These are phyloP conservation scores for Aurelia aurita DNA, from an alignment of 30 jellyfish, hydroid and myxozoan genomes.

Conservation along the genomic window DNA sequence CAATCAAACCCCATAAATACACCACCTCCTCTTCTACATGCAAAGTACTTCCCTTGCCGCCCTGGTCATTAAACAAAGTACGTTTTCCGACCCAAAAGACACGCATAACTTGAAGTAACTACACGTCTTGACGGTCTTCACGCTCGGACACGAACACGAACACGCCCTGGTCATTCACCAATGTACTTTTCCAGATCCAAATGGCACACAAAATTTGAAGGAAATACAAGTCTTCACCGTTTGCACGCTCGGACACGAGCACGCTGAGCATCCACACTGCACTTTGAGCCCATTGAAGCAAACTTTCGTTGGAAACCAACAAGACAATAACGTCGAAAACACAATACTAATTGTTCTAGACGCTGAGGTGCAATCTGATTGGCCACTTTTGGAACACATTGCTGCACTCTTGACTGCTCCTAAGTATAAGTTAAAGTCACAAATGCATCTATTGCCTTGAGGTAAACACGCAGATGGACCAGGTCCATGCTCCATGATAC, in stretches of 20 bases:
- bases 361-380: slow-evolving; percentile 56
- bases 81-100: slow-evolving; percentile 75
- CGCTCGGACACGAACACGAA: slow-evolving; percentile 72
- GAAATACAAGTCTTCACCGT: slow-evolving; percentile 46
- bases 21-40: too few relatives aligned
- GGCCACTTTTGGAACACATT: slow-evolving; percentile 41
- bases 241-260: slow-evolving; percentile 75
- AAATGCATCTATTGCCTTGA: slow-evolving; percentile 80
- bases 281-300: slow-evolving; percentile 65
- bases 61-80: slow-evolving; percentile 14
- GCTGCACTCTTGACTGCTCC: slow-evolving; percentile 56
- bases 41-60: too few relatives aligned
- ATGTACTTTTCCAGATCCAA: slow-evolving; percentile 76
- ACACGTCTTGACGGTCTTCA: slow-evolving; percentile 44
- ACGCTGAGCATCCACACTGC: slow-evolving; percentile 66
- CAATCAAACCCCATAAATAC: too few relatives aligned
- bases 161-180: slow-evolving; percentile 37
- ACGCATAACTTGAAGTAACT: slow-evolving; percentile 54
- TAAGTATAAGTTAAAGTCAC: slow-evolving; percentile 58
- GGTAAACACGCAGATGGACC: slow-evolving; percentile 83
- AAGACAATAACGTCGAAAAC: slow-evolving; percentile 52
- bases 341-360: slow-evolving; percentile 40
- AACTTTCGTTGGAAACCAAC: slow-evolving; percentile 82
- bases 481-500: slow-evolving; percentile 65
- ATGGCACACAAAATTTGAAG: slow-evolving; percentile 75